These are phyloP conservation scores for Anser brachyrhynchus DNA, from an alignment of 2,113 vertebrate genomes.

Conservation along the genomic window DNA sequence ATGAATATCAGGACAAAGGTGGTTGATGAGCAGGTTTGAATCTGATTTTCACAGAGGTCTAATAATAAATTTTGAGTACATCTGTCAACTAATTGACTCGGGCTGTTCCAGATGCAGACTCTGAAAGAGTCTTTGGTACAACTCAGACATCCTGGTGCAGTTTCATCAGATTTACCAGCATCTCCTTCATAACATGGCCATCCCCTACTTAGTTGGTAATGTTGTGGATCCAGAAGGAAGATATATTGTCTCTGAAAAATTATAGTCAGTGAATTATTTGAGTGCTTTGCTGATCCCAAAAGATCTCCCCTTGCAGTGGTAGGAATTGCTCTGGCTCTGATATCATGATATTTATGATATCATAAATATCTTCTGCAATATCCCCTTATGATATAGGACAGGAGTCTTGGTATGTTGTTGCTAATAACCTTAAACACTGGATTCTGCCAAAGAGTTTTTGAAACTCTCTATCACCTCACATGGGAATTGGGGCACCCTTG, in stretches of 20 bases:
- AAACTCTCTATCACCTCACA: not conserved
- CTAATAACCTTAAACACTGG: not conserved
- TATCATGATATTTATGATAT: not conserved
- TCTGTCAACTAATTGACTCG: not conserved
- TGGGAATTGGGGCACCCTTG: not conserved
- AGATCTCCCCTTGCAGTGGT: not conserved
- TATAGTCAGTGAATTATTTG: not conserved
- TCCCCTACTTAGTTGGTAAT: not conserved
- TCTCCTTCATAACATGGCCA: rapidly evolving
- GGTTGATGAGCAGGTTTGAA: not conserved
- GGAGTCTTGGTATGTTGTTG: not conserved
- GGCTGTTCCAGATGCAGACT: not conserved
- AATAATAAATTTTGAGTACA: no score
- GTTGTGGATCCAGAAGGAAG: not conserved
- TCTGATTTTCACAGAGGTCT: not conserved
- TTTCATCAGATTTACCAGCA: not conserved
- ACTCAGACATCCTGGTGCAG: not conserved
- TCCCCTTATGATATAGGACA: not conserved
- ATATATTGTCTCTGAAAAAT: not conserved
- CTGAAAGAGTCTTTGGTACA: not conserved
- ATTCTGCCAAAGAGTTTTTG: not conserved
- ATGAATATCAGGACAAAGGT: not conserved
- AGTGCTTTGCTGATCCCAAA: not conserved
- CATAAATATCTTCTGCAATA: not conserved
- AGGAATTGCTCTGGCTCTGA: not conserved